Evolutionary conservation across 2,888 invertebrate genomes (phyloP).

Genomic region (Orthonevra nobilis): DNA sequence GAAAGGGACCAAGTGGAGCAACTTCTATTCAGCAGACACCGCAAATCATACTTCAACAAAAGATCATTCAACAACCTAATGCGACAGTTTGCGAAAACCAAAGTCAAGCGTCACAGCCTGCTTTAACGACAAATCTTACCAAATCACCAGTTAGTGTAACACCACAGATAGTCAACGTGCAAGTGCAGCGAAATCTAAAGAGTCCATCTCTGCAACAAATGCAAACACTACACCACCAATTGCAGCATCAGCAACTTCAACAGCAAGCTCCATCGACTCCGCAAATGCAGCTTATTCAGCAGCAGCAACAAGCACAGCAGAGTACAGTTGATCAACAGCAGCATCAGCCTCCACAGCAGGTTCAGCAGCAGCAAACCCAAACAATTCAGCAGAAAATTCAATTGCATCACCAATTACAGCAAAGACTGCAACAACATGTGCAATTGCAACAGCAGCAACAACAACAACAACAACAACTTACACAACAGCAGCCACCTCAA

Average conservation of each 20-base stretch:
- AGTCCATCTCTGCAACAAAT: constrained; percentile 72
- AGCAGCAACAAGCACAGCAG: constrained; percentile 71
- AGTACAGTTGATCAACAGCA: constrained; percentile 66
- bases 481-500: constrained; percentile 50
- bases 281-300: constrained; percentile 74
- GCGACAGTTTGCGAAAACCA: constrained; percentile 18
- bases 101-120: constrained; percentile 44
- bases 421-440: constrained; percentile 72
- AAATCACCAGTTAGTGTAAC: constrained; percentile 49
- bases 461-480: constrained; percentile 61
- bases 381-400: constrained; percentile 67
- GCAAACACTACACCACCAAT: constrained; percentile 60
- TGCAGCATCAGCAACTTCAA: constrained; percentile 53
- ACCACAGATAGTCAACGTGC: constrained; percentile 60
- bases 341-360: constrained; percentile 71
- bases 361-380: constrained; percentile 70
- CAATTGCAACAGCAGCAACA: constrained; percentile 69
- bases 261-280: constrained; percentile 31
- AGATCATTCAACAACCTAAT: constrained; percentile 58
- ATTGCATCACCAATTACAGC: constrained; percentile 73
- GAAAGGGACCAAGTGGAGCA: constrained; percentile 26
- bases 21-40: constrained; percentile 45
- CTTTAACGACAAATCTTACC: constrained; percentile 32
- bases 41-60: constrained; percentile 64
- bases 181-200: constrained; percentile 69